Evolutionary conservation across 2,113 vertebrate genomes (phyloP), one percentile per base, ranked within the genome.

Genomic region (Ploceus nigricollis): DNA sequence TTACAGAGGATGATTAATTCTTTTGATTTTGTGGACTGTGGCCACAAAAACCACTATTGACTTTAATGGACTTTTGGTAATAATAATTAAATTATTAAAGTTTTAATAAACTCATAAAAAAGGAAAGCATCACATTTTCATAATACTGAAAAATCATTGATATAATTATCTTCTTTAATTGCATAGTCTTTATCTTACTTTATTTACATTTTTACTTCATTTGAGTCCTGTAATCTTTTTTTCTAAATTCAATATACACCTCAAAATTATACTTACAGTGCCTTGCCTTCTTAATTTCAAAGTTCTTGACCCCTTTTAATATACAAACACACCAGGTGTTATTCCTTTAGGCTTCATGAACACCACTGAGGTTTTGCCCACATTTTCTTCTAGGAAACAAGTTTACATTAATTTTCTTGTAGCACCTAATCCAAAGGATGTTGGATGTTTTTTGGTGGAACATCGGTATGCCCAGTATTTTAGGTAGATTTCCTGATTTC

Each of bases 81-180:
- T 27, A 93, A 71, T 63, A 21, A 79, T 65, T 89, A 77, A 78
- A 87, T 65, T 85, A 68, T n/a, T 92, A 64, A 28, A 25, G 47
- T 51, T 82, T 70, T 48, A 51, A 83, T 72, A 84, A 83, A 81
- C 14, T n/a, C 13, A 44, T 18, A 76, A 53, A 87, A 71, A 86
- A 54, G 78, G 33, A 94, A 94, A 71, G 3, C 13, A 77, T 61
- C 22, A 20, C 13, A 42, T 96, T 97, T 93, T 73, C 33, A 42
- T 54, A 48, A 16, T 61, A 79, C 3, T 56, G 14, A 84, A 94
- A 88, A 68, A 68, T 56, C 28, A 60, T 50, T 85, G 20, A 51
- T 68, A 54, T 20, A 35, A 24, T 18, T 88, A 20, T 13, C 57
- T 15, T 37, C 15, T 45, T 70, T 73, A 72, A n/a, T 37, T 87